A percentile compares a stretch with the other conserved stretches of the same genome.
Evolutionary conservation across 2,113 vertebrate genomes (phyloP).

Genomic region (Ardeotis arabs): DNA sequence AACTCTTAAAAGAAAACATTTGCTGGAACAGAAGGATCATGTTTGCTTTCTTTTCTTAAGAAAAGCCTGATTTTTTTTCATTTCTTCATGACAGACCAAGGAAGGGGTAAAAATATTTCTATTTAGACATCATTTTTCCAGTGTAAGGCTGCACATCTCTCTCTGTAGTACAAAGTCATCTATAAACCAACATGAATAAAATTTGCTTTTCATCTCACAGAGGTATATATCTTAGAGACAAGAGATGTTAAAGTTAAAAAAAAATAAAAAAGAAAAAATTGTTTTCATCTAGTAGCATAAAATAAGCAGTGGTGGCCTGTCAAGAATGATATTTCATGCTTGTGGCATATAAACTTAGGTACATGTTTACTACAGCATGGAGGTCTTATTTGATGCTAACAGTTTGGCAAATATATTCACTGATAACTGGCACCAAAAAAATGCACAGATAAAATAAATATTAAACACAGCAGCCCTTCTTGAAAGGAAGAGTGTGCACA

Average conservation of each 20-base stretch:
- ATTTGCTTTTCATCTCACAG: slow-evolving; percentile 7
- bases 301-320: background rate
- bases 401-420: background rate
- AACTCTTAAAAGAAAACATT: background rate
- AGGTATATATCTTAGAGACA: background rate
- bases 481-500: background rate
- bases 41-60: background rate
- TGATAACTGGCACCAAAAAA: background rate
- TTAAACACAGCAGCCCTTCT: background rate
- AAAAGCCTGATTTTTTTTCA: background rate
- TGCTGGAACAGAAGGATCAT: background rate
- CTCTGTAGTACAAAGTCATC: background rate
- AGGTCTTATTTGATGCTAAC: background rate
- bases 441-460: background rate
- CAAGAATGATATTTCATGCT: background rate
- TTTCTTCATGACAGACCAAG: background rate
- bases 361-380: background rate
- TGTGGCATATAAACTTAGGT: background rate
- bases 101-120: background rate
- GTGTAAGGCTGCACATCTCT: background rate
- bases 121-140: background rate
- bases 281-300: slow-evolving; percentile 2
- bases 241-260: background rate
- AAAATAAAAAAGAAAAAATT: background rate
- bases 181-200: background rate